Evolutionary conservation across 2,797 vertebrate species (phyloP).

Genomic region (Danio choprae): DNA sequence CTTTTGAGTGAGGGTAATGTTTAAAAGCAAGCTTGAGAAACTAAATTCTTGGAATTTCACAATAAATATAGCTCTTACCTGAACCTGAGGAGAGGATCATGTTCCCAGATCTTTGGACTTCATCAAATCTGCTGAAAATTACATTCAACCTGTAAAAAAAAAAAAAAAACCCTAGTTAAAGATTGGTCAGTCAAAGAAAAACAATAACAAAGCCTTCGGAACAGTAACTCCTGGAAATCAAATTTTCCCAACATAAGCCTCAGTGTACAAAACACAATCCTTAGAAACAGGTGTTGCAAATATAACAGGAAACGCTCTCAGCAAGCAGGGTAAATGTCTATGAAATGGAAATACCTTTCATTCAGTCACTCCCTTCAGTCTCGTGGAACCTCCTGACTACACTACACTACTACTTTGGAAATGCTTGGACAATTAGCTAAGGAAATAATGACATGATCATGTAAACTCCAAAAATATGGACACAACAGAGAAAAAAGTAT

Average conservation of each 20-base stretch:
- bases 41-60: background rate
- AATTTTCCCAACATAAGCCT: background rate
- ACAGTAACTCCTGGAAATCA: background rate
- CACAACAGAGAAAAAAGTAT: background rate
- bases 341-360: constrained; percentile 11
- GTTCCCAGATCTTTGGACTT: constrained; percentile 97
- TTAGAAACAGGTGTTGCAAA: constrained; percentile 34
- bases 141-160: constrained; percentile 89
- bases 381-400: background rate
- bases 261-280: background rate
- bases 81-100: constrained; percentile 89
- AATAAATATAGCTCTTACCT: constrained; percentile 79
- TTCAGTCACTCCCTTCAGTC: background rate
- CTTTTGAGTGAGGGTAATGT: too few species aligned
- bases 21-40: background rate
- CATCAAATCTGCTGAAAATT: constrained; percentile 97
- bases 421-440: background rate
- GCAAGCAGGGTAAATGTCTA: background rate
- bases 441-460: constrained; percentile 1
- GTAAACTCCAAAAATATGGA: constrained; percentile 6
- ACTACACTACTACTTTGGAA: constrained; percentile 3
- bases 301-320: background rate
- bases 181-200: background rate
- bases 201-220: background rate
- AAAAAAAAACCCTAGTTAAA: constrained; percentile 5